phyloP scores from a whole-genome alignment of 2,888 invertebrate genomes.

The Doris montereyensis region DNA sequence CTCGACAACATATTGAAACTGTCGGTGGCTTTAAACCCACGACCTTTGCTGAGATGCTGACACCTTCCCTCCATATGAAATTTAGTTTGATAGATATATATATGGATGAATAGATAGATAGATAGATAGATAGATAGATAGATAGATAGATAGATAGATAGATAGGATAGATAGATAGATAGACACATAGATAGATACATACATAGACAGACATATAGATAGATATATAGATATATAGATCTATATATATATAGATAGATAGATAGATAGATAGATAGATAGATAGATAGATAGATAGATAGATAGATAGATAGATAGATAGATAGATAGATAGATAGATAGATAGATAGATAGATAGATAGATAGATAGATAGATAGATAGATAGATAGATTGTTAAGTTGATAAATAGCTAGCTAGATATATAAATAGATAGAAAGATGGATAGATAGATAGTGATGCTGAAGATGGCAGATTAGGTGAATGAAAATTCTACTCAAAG shows the following conservation, averaged over 20 bases:
- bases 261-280: not conserved
- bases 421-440: not conserved
- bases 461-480: no score
- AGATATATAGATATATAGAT: not conserved
- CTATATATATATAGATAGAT: not conserved
- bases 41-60: no score
- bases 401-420: not conserved
- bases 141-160: not conserved
- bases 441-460: not conserved
- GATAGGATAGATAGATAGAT: not conserved
- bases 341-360: not conserved
- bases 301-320: not conserved
- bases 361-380: not conserved
- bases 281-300: not conserved
- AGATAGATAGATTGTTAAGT: not conserved
- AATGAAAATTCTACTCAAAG: no score
- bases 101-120: not conserved
- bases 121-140: not conserved
- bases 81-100: not conserved
- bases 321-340: not conserved
- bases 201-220: not conserved
- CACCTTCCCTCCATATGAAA: no score
- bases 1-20: no score
- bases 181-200: not conserved
- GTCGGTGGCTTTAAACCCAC: no score